Conservation (phyloP, 2,113 vertebrate species). For the Lynx canadensis region DNA sequence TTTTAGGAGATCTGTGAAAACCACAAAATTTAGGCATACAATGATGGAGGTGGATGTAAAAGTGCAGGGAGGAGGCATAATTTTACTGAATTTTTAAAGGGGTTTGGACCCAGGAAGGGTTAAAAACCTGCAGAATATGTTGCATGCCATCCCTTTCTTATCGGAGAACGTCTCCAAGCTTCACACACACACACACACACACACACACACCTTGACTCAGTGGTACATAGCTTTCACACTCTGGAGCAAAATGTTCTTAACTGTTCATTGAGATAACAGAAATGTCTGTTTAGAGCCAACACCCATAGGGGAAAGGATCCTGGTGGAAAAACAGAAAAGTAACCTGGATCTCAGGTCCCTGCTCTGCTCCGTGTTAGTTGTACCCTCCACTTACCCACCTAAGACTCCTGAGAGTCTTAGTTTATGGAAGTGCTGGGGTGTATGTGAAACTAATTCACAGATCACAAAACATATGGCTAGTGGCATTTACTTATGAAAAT, state of each 20-base stretch:
- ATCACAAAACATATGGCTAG: slow-evolving; percentile 65
- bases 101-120: neutral
- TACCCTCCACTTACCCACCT: neutral
- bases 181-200: neutral
- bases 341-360: neutral
- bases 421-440: neutral
- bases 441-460: slow-evolving; percentile 18
- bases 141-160: neutral
- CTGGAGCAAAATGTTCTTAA: neutral
- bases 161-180: neutral
- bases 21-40: neutral
- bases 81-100: neutral
- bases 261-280: neutral
- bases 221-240: neutral
- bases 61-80: neutral
- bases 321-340: neutral
- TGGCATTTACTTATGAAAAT: slow-evolving; percentile 61
- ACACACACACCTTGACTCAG: neutral
- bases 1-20: slow-evolving; percentile 49
- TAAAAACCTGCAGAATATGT: neutral
- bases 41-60: slow-evolving; percentile 4
- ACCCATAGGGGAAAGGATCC: neutral
- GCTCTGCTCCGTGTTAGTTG: neutral
- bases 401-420: neutral
- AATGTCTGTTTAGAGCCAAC: neutral